Evolutionary conservation across 2,797 vertebrate species (phyloP).

Genomic region (Coilia nasus): DNA sequence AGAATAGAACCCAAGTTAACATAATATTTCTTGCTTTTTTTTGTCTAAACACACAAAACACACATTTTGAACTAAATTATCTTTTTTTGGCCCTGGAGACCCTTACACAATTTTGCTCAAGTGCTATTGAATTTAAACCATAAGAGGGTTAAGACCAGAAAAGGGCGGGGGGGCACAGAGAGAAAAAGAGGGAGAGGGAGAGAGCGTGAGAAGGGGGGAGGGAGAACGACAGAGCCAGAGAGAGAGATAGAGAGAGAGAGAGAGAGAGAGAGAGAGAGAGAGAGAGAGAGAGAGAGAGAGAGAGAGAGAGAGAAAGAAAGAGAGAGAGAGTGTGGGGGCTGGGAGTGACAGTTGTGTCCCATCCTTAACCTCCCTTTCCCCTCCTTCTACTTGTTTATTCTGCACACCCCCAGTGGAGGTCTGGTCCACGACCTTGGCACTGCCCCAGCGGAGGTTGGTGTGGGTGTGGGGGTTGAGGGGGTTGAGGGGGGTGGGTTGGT

Average conservation of each 20-base stretch:
- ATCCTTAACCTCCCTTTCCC: slow-evolving; percentile 14
- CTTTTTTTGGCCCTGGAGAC: neutral
- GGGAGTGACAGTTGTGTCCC: slow-evolving; percentile 29
- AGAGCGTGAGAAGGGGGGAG: neutral
- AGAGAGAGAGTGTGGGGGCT: neutral
- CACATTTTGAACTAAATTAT: neutral
- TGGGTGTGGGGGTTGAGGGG: neutral
- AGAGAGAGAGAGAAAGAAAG: neutral
- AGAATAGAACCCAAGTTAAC: neutral
- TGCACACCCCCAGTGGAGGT: slow-evolving; percentile 27
- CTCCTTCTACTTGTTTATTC: slow-evolving; percentile 32
- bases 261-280: too few species aligned
- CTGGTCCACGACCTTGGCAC: slow-evolving; percentile 38
- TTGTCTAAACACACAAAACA: neutral
- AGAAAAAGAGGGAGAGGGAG: neutral
- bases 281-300: neutral
- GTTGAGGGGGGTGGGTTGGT: neutral
- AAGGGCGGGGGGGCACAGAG: neutral
- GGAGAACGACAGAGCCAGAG: neutral
- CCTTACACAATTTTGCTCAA: neutral
- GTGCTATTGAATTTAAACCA: neutral
- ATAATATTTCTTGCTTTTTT: neutral
- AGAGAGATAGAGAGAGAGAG: too few species aligned
- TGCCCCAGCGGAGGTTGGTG: slow-evolving; percentile 2
- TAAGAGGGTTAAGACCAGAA: slow-evolving; percentile 17